Percentiles rank a stretch among this genome's conserved stretches.
These are phyloP conservation scores for Agonum fuliginosum DNA, from an alignment of 2,888 invertebrate genomes.

Conservation along the genomic window DNA sequence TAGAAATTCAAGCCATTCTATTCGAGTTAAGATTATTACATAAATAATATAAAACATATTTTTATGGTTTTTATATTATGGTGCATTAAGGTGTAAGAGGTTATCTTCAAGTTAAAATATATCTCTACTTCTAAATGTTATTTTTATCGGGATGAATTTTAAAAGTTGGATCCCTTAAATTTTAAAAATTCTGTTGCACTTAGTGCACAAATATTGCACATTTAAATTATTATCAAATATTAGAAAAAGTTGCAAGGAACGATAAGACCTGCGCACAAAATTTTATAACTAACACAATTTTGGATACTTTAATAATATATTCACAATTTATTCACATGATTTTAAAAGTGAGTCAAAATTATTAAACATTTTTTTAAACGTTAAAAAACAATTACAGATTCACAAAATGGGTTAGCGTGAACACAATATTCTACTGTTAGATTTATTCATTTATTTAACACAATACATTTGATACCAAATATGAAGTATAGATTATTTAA, in stretches of 20 bases:
- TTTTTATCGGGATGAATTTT: background rate
- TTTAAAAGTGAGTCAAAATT: too few species aligned
- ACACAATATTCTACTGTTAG: too few species aligned
- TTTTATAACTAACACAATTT: background rate
- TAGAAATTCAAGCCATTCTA: constrained; percentile 11
- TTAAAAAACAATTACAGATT: too few species aligned
- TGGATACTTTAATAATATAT: background rate
- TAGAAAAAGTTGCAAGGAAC: background rate
- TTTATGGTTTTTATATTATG: constrained; percentile 52
- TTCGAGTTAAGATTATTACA: constrained; percentile 26
- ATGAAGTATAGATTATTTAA: too few species aligned
- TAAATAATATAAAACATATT: constrained; percentile 46
- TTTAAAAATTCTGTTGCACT: background rate
- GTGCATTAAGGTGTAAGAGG: constrained; percentile 40
- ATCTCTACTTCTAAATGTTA: constrained; percentile 13
- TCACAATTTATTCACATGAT: background rate
- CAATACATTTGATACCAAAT: too few species aligned
- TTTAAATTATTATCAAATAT: constrained; percentile 27
- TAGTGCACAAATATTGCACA: constrained; percentile 34
- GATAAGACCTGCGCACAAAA: constrained; percentile 9
- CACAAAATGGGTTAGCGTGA: too few species aligned
- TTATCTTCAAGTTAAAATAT: background rate
- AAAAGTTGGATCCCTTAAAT: background rate
- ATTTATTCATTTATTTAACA: too few species aligned
- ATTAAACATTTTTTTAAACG: too few species aligned